Percentiles rank a stretch among this genome's conserved stretches.
Evolutionary conservation across 2,113 vertebrate species (phyloP).

Genomic region (Xyliphius kryptos): DNA sequence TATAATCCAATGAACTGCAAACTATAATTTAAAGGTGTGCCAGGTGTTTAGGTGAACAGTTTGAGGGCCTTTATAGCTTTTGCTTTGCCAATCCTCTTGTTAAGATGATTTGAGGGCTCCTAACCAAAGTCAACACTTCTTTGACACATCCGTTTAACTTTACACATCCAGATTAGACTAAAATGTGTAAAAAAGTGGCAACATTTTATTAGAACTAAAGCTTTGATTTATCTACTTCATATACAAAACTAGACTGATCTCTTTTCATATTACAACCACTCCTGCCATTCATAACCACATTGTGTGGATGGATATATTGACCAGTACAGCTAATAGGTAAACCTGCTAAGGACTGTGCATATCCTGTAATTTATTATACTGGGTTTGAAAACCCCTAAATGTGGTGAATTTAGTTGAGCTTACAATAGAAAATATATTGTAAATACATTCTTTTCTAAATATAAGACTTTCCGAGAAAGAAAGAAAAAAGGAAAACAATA

Average conservation of each 20-base stretch:
- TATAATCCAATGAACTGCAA: neutral
- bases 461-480: too few species aligned
- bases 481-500: too few species aligned
- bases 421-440: too few species aligned
- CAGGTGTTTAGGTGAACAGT: neutral
- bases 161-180: neutral
- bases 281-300: slow-evolving; percentile 30
- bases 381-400: too few species aligned
- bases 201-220: neutral
- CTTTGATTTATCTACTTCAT: slow-evolving; percentile 1
- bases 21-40: neutral
- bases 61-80: neutral
- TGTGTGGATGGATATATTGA: neutral
- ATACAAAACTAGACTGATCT: neutral
- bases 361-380: too few species aligned
- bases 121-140: neutral
- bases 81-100: neutral
- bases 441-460: too few species aligned
- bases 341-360: too few species aligned
- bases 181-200: neutral
- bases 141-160: neutral
- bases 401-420: too few species aligned
- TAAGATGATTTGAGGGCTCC: neutral
- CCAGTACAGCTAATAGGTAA: too few species aligned
- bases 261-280: slow-evolving; percentile 43